Evolutionary conservation across 2,888 invertebrate genomes (phyloP), one percentile per base, ranked within the genome.

Genomic region (Trileptium ribeirensis): DNA sequence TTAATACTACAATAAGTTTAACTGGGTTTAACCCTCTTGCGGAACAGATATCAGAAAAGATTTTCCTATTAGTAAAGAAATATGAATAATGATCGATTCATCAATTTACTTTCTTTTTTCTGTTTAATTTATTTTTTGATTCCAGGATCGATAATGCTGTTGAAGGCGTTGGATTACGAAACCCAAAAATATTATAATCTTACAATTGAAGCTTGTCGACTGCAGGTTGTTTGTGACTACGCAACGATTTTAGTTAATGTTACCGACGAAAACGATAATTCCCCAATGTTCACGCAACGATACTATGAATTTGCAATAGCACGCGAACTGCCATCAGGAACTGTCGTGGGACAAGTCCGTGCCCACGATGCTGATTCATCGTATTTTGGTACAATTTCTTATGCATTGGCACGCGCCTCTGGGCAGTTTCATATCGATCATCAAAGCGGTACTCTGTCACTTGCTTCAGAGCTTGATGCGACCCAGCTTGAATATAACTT

Each of bases 371-470:
- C 29, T n/a, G 77, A 75, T 36, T 38, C 34, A 15, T 36, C 38
- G 15, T 24, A n/a, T 8, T 36, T 24, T 75, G 77, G 77, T 15
- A n/a, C 39, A 34, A 36, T 75, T 2, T 39, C 36, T 37, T 75
- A 75, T n/a, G 31, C 77, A 2, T 8, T 75, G 3, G n/a, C n/a
- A 3, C n/a, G n/a, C 15, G 24, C 24, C 39, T 15, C 51, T 24
- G 51, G 77, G 8, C 31, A n/a, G 38, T 81, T 81, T 39, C n/a
- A 40, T 15, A 38, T 81, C 31, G 81, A 81, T n/a, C 39, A 79
- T 36, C 40, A 81, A 3, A 78, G 31, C 1, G 81, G 81, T 1
- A 34, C 2, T 2, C 38, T 81, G 1, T 15, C 24, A 2, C 51
- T 34, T 19, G 24, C 81, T 24, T 38, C 36, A 24, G n/a, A 8